phyloP scores from a whole-genome alignment of 2,797 vertebrate species.

The Pagetopsis macropterus region DNA sequence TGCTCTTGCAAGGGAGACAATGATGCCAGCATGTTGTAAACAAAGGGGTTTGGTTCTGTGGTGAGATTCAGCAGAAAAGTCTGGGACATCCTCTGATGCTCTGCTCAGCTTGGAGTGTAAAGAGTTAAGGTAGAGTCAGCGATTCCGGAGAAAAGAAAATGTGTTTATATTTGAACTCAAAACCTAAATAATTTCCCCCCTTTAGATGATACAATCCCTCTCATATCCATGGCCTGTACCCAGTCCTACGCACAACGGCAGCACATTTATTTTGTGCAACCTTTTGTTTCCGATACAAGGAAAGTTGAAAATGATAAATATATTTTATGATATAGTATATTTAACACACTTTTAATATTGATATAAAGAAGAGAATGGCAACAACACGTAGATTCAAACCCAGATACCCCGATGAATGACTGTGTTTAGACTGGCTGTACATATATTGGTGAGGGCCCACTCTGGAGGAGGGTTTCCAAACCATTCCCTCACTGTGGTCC shows the following conservation, averaged over 20 bases:
- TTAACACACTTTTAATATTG: not conserved
- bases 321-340: not conserved
- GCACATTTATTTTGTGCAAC: not conserved
- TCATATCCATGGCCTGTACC: too few species aligned
- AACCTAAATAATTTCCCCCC: too few species aligned
- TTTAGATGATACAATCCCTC: too few species aligned
- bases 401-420: slow-evolving; percentile 15
- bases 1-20: slow-evolving; percentile 22
- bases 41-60: slow-evolving; percentile 37
- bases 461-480: slow-evolving; percentile 41
- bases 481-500: slow-evolving; percentile 65
- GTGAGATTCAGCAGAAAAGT: slow-evolving; percentile 3
- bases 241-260: not conserved
- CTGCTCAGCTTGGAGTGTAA: not conserved
- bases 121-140: not conserved
- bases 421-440: slow-evolving; percentile 12
- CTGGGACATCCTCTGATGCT: not conserved
- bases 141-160: too few species aligned
- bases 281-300: not conserved
- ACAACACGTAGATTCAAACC: not conserved
- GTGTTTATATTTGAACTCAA: too few species aligned
- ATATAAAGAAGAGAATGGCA: not conserved
- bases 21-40: slow-evolving; percentile 43
- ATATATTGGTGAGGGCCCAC: slow-evolving; percentile 18
- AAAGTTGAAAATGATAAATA: not conserved